Evolutionary conservation across 2,113 vertebrate species (phyloP).

Genomic region (Microtus pennsylvanicus): DNA sequence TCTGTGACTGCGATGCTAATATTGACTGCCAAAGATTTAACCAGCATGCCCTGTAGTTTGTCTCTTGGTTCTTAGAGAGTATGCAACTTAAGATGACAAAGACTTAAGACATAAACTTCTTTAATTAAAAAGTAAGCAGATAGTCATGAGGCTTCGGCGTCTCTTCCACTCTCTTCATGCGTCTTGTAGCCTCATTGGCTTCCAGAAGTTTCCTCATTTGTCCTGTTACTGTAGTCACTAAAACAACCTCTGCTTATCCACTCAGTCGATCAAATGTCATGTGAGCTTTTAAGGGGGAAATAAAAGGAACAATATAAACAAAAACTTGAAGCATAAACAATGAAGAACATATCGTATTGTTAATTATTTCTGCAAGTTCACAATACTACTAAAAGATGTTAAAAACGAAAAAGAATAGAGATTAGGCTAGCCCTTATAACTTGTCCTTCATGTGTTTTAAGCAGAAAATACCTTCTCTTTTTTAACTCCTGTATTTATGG

Average conservation of each 20-base stretch:
- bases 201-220: slow-evolving; percentile 38
- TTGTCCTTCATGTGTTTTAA: background rate
- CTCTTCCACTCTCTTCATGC: background rate
- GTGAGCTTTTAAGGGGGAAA: background rate
- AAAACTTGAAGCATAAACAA: background rate
- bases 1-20: background rate
- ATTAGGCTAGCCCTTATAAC: background rate
- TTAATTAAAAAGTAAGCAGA: background rate
- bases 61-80: background rate
- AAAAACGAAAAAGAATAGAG: background rate
- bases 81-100: background rate
- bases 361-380: slow-evolving; percentile 31
- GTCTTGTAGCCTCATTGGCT: background rate
- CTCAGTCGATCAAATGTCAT: slow-evolving; percentile 2
- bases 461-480: slow-evolving; percentile 18
- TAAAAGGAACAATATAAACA: background rate
- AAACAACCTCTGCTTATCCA: slow-evolving; percentile 28
- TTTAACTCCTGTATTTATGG: background rate
- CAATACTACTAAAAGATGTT: slow-evolving; percentile 21
- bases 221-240: background rate
- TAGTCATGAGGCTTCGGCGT: background rate
- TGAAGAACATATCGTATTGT: background rate
- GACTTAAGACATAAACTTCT: background rate
- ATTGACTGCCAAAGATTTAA: slow-evolving; percentile 5
- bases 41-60: background rate